Conservation (phyloP, 1,140 invertebrate genomes). For the Drosophila watanabei region DNA sequence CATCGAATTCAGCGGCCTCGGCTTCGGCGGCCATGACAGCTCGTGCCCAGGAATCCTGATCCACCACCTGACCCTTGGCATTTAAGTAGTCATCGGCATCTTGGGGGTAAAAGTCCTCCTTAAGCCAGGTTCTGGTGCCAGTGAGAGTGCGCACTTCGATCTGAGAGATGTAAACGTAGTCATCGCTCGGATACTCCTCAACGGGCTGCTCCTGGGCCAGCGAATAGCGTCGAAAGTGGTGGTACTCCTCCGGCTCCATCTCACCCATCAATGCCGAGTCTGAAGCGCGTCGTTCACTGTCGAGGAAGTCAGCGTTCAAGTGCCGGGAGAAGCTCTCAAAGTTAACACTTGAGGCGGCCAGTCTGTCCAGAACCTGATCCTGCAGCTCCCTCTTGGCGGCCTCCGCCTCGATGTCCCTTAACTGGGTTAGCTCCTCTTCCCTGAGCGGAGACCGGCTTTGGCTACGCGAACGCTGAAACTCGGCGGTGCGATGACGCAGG, state of each 20-base stretch:
- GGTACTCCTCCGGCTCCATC: conserved; percentile 80
- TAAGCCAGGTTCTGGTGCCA: conserved; percentile 73
- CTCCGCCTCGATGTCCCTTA: conserved; percentile 63
- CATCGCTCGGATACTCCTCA: conserved; percentile 80
- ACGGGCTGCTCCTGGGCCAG: conserved; percentile 76
- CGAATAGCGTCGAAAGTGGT: conserved; percentile 79
- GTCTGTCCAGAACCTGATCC: conserved; percentile 67
- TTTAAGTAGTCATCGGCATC: conserved; percentile 26
- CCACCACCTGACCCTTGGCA: conserved; percentile 17
- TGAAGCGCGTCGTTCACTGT: conserved; percentile 74
- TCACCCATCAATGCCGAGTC: conserved; percentile 74
- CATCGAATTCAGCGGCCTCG: conserved; percentile 67
- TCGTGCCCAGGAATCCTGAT: conserved; percentile 44
- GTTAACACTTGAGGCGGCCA: conserved; percentile 65
- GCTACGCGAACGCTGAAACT: conserved; percentile 77
- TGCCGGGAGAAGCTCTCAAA: conserved; percentile 75
- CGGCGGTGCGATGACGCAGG: conserved; percentile 66
- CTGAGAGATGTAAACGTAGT: conserved; percentile 76
- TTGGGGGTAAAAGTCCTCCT: conserved; percentile 71
- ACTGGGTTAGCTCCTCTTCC: conserved; percentile 29
- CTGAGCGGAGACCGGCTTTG: conserved; percentile 71
- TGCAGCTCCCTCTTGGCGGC: conserved; percentile 63
- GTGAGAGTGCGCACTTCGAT: conserved; percentile 72
- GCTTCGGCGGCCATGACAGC: conserved; percentile 63
- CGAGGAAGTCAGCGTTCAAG: conserved; percentile 74